Evolutionary conservation across 2,888 invertebrate genomes (phyloP).

Genomic region (Machimus atricapillus): DNA sequence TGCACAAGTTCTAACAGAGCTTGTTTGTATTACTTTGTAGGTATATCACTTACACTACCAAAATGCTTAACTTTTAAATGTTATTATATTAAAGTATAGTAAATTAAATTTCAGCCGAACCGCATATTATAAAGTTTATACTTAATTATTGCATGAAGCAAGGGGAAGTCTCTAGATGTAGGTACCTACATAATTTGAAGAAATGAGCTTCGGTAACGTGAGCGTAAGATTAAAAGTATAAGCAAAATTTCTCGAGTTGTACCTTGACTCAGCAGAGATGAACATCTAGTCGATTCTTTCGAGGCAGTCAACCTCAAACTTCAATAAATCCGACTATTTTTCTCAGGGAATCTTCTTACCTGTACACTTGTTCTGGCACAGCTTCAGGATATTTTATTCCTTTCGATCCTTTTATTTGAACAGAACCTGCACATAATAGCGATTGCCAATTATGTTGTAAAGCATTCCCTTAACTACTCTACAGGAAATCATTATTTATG

Average conservation of each 20-base stretch:
- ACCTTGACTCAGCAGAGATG: background rate
- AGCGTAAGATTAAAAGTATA: background rate
- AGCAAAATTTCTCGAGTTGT: background rate
- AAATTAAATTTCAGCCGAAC: background rate
- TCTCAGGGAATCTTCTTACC: background rate
- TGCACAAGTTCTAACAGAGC: background rate
- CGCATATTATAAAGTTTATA: background rate
- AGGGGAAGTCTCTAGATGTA: background rate
- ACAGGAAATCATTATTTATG: background rate
- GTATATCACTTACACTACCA: background rate
- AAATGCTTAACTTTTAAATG: background rate
- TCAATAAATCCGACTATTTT: background rate
- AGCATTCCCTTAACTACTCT: background rate
- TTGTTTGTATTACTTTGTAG: background rate
- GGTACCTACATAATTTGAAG: too few relatives aligned
- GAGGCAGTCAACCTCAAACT: background rate
- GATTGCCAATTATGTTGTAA: background rate
- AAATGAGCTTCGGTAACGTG: background rate
- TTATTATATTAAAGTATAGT: too few relatives aligned
- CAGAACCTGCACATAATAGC: background rate
- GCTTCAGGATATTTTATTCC: background rate
- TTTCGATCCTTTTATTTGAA: background rate
- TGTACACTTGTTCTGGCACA: background rate
- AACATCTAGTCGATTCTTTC: background rate
- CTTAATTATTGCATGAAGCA: background rate